phyloP scores from a whole-genome alignment of 2,113 vertebrate genomes.

The Bubo blakistoni region DNA sequence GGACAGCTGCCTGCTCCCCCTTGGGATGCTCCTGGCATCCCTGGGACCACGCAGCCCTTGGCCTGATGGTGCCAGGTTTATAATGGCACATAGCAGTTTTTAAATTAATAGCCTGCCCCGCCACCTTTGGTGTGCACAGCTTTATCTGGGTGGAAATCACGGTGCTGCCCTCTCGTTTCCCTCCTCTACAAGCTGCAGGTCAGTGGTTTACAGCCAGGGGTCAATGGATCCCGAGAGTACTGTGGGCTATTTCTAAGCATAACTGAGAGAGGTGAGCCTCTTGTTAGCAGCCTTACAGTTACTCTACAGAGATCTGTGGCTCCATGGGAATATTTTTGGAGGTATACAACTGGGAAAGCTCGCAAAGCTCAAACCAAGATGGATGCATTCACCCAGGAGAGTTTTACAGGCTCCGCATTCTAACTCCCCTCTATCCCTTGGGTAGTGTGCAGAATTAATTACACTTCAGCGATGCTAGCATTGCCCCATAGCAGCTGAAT shows the following conservation, averaged over 20 bases:
- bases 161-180: neutral
- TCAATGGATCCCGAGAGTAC: neutral
- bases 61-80: neutral
- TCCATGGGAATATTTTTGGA: constrained; percentile 45
- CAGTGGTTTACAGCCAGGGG: neutral
- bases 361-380: constrained; percentile 2
- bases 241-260: neutral
- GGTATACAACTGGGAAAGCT: neutral
- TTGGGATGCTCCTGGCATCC: neutral
- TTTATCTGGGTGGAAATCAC: neutral
- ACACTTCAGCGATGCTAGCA: neutral
- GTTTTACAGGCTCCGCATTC: neutral
- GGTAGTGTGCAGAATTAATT: neutral
- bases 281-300: neutral
- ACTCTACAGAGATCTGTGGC: constrained; percentile 10
- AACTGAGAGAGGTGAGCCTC: constrained; percentile 29
- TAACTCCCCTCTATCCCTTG: neutral
- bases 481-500: neutral
- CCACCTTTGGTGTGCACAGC: neutral
- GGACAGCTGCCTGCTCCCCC: no score
- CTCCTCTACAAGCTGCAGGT: neutral
- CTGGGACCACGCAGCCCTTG: neutral
- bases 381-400: neutral
- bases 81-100: neutral
- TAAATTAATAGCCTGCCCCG: neutral